Evolutionary conservation across 2,888 invertebrate species (phyloP), one percentile per base, ranked within the genome.

Genomic region (Luffia ferchaultella): DNA sequence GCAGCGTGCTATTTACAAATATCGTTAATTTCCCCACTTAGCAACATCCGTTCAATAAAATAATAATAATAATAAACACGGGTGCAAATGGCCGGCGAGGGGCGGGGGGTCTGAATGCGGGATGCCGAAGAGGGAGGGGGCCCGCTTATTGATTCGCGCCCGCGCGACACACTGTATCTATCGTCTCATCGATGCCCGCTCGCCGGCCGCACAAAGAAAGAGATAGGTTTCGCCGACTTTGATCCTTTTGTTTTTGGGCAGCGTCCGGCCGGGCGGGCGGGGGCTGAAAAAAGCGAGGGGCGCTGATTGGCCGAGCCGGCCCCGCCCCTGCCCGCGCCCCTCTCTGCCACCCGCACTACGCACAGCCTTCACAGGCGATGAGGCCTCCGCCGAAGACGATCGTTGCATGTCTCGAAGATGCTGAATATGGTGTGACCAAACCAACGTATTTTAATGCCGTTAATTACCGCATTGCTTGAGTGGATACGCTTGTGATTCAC

Each of bases 231-330:
- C 82, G 78, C 76, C 75, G 80, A 79, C 79, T 82, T 80, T 82
- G 83, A 82, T 80, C 82, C 83, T 82, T 82, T 83, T 83, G 83
- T 83, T 83, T 83, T 82, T 82, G 83, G 83, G 83, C 80, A 83
- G 80, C 78, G 83, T 82, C 83, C 82, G 78, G 82, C 76, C 75
- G 69, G 68, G 72, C 78, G 78, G 82, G 80, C 76, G 80, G 80
- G 79, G 79, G 80, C 76, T 73, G 77, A 80, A 82, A 82, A 83
- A 80, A 78, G 74, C 72, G 72, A 71, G 74, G 78, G 79, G 78
- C 76, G 75, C 79, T 80, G 80, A 82, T 79, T 82, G 80, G 82
- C 78, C 73, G 68, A 63, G 63, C 58, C 61, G 60, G 75, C 64
- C 65, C 73, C 72, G 78, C 78, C 77, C 70, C 75, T 71, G 65